Conservation (phyloP, 2,113 vertebrate genomes). For the Martes martes region DNA sequence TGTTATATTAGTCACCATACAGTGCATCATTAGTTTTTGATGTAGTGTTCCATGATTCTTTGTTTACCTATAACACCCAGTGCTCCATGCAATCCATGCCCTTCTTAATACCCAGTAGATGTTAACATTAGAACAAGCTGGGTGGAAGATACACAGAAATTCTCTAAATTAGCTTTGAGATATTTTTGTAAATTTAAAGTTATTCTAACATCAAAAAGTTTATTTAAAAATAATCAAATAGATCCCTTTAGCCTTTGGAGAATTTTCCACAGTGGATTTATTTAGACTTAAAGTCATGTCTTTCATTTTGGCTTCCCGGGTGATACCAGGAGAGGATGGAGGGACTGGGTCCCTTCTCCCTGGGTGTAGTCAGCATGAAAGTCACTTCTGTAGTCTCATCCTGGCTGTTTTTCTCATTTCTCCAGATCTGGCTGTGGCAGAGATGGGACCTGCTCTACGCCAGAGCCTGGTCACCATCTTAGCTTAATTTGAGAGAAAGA, state of each 20-base stretch:
- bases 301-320: background rate
- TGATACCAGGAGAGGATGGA: background rate
- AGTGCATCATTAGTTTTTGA: too few relatives aligned
- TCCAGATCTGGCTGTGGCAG: background rate
- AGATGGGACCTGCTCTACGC: background rate
- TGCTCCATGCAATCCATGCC: too few relatives aligned
- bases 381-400: background rate
- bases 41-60: too few relatives aligned
- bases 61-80: too few relatives aligned
- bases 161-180: background rate
- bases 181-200: background rate
- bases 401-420: background rate
- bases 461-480: background rate
- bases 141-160: background rate
- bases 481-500: slow-evolving; percentile 30
- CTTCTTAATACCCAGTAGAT: background rate
- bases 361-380: background rate
- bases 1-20: too few relatives aligned
- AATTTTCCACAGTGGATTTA: background rate
- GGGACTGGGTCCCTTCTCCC: background rate
- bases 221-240: background rate
- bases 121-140: background rate
- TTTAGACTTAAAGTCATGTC: background rate
- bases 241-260: background rate
- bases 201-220: background rate